Base-by-base conservation (phyloP, 2,797 vertebrate genomes). In the Heliangelus exortis region DNA sequence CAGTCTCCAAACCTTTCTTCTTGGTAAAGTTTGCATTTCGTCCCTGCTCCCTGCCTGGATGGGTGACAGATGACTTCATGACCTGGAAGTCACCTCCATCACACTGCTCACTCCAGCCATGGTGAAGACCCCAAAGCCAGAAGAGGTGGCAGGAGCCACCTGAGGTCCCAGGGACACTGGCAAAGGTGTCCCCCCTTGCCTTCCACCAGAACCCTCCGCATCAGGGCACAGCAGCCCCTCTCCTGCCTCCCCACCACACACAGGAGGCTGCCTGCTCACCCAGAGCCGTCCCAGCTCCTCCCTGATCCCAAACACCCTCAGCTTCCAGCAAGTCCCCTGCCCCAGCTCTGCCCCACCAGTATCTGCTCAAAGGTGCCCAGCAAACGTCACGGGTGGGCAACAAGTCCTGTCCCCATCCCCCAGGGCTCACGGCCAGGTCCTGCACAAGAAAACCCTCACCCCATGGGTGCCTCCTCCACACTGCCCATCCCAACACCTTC, bases 331-430 rank as follows among this genome's bases (percentile, higher is more conserved):
- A 1, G 0, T 33, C 19, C 41, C 47, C 39, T 48, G 23, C n/a
- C 26, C 17, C 10, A 6, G 28, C 6, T 45, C 39, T 63, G 36
- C 14, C 54, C 16, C 28, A 41, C 19, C 4, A 2, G 28, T 16
- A 21, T 54, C 31, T 81, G 20, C 36, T 15, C 31, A 50, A 58
- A 41, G 39, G 41, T 41, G 39, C 12, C 15, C 22, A 58, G 48
- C 16, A 51, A 55, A n/a, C 17, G 6, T 69, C 48, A 62, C 1
- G 2, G 28, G 9, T 12, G 61, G 45, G 28, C 5, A 17, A 39
- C 6, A 4, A 0, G 1, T 36, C 25, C 28, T 12, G 47, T 33
- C n/a, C 48, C 23, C 11, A 72, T 17, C 19, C 45, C 14, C 6
- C 28, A 57, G 36, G 15, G 20, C 65, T 74, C n/a, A 20, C 0